Evolutionary conservation across 2,888 invertebrate species (phyloP).

Genomic region (Rhogogaster chlorosoma): DNA sequence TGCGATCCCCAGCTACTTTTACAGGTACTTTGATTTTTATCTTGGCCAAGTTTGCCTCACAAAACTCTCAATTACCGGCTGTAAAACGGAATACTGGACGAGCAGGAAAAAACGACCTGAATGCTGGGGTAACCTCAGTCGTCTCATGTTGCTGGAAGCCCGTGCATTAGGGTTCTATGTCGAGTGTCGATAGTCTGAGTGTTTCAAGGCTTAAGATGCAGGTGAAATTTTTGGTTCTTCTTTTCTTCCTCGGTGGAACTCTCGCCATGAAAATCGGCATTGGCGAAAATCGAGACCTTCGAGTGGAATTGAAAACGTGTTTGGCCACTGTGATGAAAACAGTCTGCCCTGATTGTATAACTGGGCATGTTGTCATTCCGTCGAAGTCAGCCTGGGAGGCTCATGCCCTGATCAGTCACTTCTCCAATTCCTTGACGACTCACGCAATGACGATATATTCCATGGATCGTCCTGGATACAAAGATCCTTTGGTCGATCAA

Average conservation of each 20-base stretch:
- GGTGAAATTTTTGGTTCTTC: background rate
- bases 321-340: background rate
- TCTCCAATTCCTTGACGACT: background rate
- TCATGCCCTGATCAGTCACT: background rate
- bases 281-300: background rate
- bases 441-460: background rate
- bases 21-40: background rate
- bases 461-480: background rate
- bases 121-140: background rate
- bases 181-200: background rate
- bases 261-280: background rate
- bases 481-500: background rate
- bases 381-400: background rate
- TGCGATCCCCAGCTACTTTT: background rate
- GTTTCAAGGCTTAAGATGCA: background rate
- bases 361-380: background rate
- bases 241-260: background rate
- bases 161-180: background rate
- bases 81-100: conserved; percentile 2
- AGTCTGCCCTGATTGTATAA: conserved; percentile 10
- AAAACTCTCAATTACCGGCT: background rate
- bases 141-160: background rate
- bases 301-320: background rate
- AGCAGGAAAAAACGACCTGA: background rate
- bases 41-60: background rate